Percentiles rank a stretch among this genome's conserved stretches.
Evolutionary conservation across 2,797 vertebrate species (phyloP).

Genomic region (Poecilia gillii): DNA sequence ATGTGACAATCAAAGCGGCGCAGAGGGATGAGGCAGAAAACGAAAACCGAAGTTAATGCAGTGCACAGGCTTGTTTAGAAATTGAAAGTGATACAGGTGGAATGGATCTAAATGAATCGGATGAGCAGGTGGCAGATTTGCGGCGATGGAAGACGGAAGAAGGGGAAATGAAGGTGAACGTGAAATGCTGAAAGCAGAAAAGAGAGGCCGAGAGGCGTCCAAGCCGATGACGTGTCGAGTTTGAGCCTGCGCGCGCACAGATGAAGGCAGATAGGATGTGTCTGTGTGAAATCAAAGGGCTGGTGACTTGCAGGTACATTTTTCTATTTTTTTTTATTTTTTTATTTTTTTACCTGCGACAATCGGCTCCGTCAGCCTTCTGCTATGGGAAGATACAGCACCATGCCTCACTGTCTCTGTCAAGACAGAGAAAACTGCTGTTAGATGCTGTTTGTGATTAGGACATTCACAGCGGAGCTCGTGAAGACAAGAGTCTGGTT

Average conservation of each 20-base stretch:
- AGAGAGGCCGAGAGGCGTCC: slow-evolving; percentile 2
- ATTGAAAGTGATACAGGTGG: slow-evolving; percentile 53
- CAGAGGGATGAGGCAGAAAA: slow-evolving; percentile 29
- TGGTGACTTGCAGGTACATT: slow-evolving; percentile 25
- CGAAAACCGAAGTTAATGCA: slow-evolving; percentile 15
- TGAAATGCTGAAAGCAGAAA: background rate
- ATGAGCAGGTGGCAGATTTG: slow-evolving; percentile 73
- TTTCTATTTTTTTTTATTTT: slow-evolving; percentile 15
- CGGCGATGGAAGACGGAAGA: slow-evolving; percentile 14
- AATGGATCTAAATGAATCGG: slow-evolving; percentile 55
- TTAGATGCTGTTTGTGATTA: slow-evolving; percentile 43
- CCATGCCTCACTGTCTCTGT: slow-evolving; percentile 27
- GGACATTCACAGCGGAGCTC: slow-evolving; percentile 30
- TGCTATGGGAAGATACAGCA: slow-evolving; percentile 40
- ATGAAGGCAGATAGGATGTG: slow-evolving; percentile 3
- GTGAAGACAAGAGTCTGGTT: slow-evolving; percentile 37
- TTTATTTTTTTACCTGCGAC: slow-evolving; percentile 18
- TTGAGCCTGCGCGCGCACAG: background rate
- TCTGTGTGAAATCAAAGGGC: slow-evolving; percentile 42
- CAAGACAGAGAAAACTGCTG: slow-evolving; percentile 47
- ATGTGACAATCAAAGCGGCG: slow-evolving; percentile 59
- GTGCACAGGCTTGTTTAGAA: slow-evolving; percentile 38
- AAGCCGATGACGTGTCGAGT: slow-evolving; percentile 22
- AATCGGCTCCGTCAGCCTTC: slow-evolving; percentile 32
- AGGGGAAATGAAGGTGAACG: slow-evolving; percentile 9